Conservation (phyloP, 1,140 invertebrate genomes). For the Drosophila bocqueti region DNA sequence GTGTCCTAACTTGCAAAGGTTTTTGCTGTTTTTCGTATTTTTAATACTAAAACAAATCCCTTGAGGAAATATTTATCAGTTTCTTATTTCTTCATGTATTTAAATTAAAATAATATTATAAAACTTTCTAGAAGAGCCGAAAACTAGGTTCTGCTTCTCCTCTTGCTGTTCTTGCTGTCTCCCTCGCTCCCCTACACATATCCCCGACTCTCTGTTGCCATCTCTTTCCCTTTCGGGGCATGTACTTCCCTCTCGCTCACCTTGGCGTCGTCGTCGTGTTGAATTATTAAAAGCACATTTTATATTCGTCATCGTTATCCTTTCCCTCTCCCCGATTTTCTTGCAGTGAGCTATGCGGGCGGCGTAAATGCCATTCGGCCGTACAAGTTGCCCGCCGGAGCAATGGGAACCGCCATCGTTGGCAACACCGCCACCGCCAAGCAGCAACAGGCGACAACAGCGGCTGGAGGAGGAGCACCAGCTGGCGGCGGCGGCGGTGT, state of each 20-base stretch:
- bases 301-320: background rate
- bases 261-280: conserved; percentile 3
- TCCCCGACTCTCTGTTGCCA: background rate
- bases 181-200: background rate
- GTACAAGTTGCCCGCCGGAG: conserved; percentile 24
- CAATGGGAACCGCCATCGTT: background rate
- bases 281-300: conserved; percentile 1
- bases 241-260: conserved; percentile 3
- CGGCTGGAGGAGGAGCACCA: background rate
- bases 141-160: background rate
- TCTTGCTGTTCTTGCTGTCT: background rate
- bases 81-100: background rate
- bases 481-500: conserved; percentile 23
- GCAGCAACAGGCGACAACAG: conserved; percentile 1
- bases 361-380: conserved; percentile 34
- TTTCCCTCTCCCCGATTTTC: conserved; percentile 10
- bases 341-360: conserved; percentile 70
- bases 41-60: no score
- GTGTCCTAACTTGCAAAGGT: no score
- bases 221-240: background rate
- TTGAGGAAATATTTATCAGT: no score
- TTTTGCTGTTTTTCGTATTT: no score
- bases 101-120: background rate
- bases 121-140: background rate
- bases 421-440: background rate